A percentile compares a stretch with the other conserved stretches of the same genome.
These are phyloP conservation scores for Triplophysa tibetana DNA, from an alignment of 2,113 vertebrate genomes.

Conservation along the genomic window DNA sequence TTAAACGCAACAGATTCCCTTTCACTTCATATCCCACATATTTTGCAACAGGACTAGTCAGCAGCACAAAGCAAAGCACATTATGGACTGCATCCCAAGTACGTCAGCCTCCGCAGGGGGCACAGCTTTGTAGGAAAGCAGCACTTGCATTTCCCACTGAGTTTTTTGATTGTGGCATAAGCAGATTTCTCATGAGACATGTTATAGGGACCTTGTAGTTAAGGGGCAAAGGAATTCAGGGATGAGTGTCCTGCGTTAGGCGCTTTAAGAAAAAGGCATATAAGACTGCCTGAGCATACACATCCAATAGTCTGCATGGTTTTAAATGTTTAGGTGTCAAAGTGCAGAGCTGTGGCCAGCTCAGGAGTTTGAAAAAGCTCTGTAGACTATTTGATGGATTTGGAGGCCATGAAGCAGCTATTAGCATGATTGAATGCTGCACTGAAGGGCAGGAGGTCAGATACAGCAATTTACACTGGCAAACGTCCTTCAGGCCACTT, in stretches of 20 bases:
- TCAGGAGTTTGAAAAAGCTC: constrained; percentile 67
- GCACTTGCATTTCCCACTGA: constrained; percentile 8
- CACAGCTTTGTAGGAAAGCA: constrained; percentile 14
- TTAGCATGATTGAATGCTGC: constrained; percentile 44
- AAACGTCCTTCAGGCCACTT: constrained; percentile 18
- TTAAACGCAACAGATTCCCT: not conserved
- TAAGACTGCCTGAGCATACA: constrained; percentile 16
- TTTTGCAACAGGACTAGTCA: not conserved
- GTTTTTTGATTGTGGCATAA: not conserved
- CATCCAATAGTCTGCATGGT: constrained; percentile 26
- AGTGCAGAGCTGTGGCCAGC: constrained; percentile 54
- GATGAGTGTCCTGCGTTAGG: constrained; percentile 32
- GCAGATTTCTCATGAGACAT: constrained; percentile 20
- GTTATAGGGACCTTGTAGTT: constrained; percentile 2
- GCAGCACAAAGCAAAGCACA: not conserved
- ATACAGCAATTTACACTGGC: constrained; percentile 2
- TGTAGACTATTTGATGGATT: constrained; percentile 18
- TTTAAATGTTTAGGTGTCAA: constrained; percentile 18
- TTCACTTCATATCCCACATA: not conserved
- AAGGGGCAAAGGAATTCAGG: constrained; percentile 7
- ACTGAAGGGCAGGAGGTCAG: constrained; percentile 18
- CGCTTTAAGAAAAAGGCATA: constrained; percentile 7
- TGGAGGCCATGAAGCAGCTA: constrained; percentile 27
- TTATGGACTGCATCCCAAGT: not conserved
- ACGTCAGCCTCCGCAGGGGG: constrained; percentile 3